Base-by-base conservation (phyloP, 1,140 invertebrate genomes). In the Sarcophaga bullata region DNA sequence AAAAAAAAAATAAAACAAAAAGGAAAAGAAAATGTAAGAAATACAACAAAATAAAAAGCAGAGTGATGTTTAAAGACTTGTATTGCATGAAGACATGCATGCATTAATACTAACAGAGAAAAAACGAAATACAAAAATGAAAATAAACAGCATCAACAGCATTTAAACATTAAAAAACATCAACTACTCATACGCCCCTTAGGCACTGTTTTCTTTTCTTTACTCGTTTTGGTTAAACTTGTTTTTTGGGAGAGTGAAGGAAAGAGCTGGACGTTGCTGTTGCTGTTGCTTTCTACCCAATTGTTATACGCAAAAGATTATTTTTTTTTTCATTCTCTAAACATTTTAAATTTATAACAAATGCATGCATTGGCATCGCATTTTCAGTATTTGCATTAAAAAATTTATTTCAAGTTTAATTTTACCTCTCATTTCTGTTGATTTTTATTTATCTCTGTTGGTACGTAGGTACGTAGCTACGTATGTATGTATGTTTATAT, bases 391-490 rank as follows among this genome's bases (percentile, higher is more conserved):
- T 68, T 68, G n/a, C 19, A 68, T 68, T 25, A 68, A 15, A 37
- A 37, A 68, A 68, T 68, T 68, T 68, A 68, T 68, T 68, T 68
- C 62, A 68, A 68, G 62, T 68, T 68, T 68, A 68, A 68, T 19
- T 68, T 68, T 68, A 37, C 25, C 25, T 37, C 25, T 37, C 25
- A 37, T 37, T 37, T 37, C 25, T 37, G 25, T 37, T 2, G 25
- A 37, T 37, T 37, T 37, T 37, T 37, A 37, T 37, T 37, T 37
- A 37, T 37, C 25, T 37, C 25, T 37, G 25, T 37, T 37, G 25
- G 25, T 37, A 37, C 4, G 25, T 37, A 37, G 1, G 25, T 37
- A 37, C 4, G 25, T 37, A n/a, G n/a, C n/a, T n/a, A 37, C 4
- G 25, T 37, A 37, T 37, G 25, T 37, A 37, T 37, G 25, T 37